Evolutionary conservation across 2,113 vertebrate genomes (phyloP).

Genomic region (Rousettus leschenaultii): DNA sequence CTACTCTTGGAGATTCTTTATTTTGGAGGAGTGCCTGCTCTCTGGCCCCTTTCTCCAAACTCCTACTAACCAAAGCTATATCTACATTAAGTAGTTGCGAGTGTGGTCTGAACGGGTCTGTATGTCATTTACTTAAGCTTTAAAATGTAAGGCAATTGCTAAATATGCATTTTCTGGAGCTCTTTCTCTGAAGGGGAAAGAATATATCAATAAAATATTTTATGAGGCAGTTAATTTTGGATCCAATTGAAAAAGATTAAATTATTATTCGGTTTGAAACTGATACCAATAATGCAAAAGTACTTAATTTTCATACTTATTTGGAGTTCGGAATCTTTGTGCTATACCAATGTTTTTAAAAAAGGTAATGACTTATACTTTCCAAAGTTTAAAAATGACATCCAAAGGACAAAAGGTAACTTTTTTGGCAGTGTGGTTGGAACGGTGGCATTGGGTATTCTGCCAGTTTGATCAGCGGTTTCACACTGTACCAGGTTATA

Average conservation of each 20-base stretch:
- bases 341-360: background rate
- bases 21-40: background rate
- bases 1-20: background rate
- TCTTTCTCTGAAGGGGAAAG: background rate
- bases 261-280: background rate
- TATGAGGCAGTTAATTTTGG: background rate
- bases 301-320: background rate
- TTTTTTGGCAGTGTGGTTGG: background rate
- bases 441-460: background rate
- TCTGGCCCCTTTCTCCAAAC: background rate
- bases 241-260: background rate
- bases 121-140: background rate
- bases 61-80: background rate
- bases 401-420: background rate
- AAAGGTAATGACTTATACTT: background rate
- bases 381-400: background rate
- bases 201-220: background rate
- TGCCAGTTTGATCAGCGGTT: background rate
- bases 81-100: background rate
- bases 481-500: background rate
- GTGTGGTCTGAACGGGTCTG: background rate
- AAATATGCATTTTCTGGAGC: background rate
- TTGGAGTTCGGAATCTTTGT: background rate
- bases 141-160: background rate
- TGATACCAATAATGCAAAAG: background rate